Base-by-base conservation (phyloP, 2,888 invertebrate species). In the Himalopsyche kuldschensis region DNA sequence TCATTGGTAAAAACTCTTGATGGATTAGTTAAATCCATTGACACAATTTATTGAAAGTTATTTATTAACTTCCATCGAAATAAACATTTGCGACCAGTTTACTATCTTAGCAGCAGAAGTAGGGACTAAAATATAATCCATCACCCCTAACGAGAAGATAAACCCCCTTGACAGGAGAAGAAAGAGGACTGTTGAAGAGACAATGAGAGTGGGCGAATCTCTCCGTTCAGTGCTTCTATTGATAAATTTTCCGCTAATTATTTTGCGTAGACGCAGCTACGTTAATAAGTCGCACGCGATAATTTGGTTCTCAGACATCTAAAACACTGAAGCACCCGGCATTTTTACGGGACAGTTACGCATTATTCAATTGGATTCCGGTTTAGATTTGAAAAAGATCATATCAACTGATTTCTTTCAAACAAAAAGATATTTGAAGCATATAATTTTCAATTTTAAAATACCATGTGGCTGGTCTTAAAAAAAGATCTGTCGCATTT, bases 221-320 rank as follows among this genome's bases (percentile, higher is more conserved):
- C 20, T 55, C 24, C 55, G 24, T 20, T 55, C 55, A 55, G 20
- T 55, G 55, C 24, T 24, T 20, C 55, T 55, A 55, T 30, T 31
- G 75, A 32, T 75, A 75, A 75, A 75, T 75, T 75, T 11, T 75
- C 75, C 32, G 17, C 75, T 75, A 75, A 75, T 75, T 75, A 75
- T 31, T 30, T 75, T 75, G 75, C 75, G 30, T 32, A 17, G 31
- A 75, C 17, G 75, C 24, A 31, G 30, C 75, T 75, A 31, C 31
- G 32, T 6, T 30, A 20, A 69, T 69, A 75, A 30, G 27, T 75
- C 75, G 75, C n/a, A 30, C 32, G 32, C 75, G 75, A 32, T 75
- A 75, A 75, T 75, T 75, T 31, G 17, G 75, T 75, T n/a, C 15
- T 41, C 24, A 30, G 69, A 69, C 69, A 27, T 30, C 69, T 69